A percentile compares a stretch with the other conserved stretches of the same genome.
Evolutionary conservation across 2,888 invertebrate genomes (phyloP).

Genomic region (Perizoma flavofasciatum): DNA sequence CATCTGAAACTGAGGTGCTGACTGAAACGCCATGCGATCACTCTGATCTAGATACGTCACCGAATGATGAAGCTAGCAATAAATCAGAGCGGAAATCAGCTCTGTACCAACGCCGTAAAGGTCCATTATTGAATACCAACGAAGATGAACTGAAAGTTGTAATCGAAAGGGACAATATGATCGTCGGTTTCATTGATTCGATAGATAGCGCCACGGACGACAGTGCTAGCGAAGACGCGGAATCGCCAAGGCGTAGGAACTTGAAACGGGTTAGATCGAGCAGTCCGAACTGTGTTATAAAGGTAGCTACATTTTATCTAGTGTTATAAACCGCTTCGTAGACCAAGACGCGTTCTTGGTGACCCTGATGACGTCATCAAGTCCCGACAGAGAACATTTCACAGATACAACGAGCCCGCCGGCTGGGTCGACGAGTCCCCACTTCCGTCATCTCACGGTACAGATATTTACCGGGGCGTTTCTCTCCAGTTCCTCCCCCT

Average conservation of each 20-base stretch:
- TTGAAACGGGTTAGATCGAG: conserved; percentile 62
- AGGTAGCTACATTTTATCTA: conserved; percentile 46
- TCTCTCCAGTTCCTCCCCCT: too few relatives aligned
- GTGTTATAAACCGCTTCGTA: too few relatives aligned
- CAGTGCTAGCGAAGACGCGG: conserved; percentile 66
- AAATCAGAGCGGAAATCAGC: conserved; percentile 45
- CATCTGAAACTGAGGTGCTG: conserved; percentile 2
- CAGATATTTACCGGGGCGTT: too few relatives aligned
- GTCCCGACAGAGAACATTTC: too few relatives aligned
- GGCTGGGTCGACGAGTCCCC: too few relatives aligned
- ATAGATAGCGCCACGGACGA: conserved; percentile 70
- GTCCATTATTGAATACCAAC: conserved; percentile 50
- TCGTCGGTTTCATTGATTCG: conserved; percentile 73
- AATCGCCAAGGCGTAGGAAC: conserved; percentile 48
- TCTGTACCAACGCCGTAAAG: conserved; percentile 60
- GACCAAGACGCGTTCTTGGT: too few relatives aligned
- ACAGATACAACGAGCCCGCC: too few relatives aligned
- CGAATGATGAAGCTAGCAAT: conserved; percentile 25
- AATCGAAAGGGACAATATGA: conserved; percentile 79
- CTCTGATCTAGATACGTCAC: conserved; percentile 2
- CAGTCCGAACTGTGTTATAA: conserved; percentile 61
- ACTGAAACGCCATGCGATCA: not conserved
- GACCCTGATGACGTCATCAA: too few relatives aligned
- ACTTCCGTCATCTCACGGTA: too few relatives aligned
- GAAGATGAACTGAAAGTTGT: conserved; percentile 72